Evolutionary conservation across 2,113 vertebrate species (phyloP), one percentile per base, ranked within the genome.

Genomic region (Lophotis ruficrista): DNA sequence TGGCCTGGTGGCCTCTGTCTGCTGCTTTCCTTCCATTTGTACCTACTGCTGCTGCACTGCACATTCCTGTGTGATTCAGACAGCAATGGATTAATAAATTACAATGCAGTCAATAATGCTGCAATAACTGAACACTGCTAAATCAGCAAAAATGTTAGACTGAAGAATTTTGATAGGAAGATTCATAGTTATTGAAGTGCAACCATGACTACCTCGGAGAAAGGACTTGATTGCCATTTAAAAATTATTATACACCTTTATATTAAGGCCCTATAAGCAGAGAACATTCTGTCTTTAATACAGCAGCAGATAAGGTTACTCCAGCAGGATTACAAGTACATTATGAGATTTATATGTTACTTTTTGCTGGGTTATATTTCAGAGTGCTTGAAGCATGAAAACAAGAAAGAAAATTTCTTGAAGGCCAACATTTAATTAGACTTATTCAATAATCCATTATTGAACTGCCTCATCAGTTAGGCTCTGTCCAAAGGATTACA

Each of bases 401-500:
- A 65, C 38, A 96, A 89, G 84, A 65, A 95, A 64, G 43, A 72
- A 53, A 70, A 83, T 94, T 96, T 95, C 43, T 88, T 72, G 31
- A 96, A 89, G 66, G 21, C 11, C 14, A 1, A 30, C 48, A 75
- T 94, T 96, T 95, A 94, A 94, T 94, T 94, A 95, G 85, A 94
- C 22, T 95, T 94, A 96, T 60, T 66, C 75, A 96, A 78, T 79
- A 87, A 97, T 56, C 51, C 57, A 37, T 94, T 95, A 85, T 70
- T 96, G 65, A 96, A 94, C 61, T 72, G 17, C 27, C 37, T 94
- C 3, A 0, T 90, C 90, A 83, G 47, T 53, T 56, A 86, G 56
- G 35, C n/a, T 87, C 88, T 95, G 66, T 82, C 83, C 57, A 81
- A 69, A 86, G 35, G 91, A 92, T 96, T 97, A 89, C 78, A 85